Evolutionary conservation across 2,888 invertebrate species (phyloP).

Genomic region (Arge pagana): DNA sequence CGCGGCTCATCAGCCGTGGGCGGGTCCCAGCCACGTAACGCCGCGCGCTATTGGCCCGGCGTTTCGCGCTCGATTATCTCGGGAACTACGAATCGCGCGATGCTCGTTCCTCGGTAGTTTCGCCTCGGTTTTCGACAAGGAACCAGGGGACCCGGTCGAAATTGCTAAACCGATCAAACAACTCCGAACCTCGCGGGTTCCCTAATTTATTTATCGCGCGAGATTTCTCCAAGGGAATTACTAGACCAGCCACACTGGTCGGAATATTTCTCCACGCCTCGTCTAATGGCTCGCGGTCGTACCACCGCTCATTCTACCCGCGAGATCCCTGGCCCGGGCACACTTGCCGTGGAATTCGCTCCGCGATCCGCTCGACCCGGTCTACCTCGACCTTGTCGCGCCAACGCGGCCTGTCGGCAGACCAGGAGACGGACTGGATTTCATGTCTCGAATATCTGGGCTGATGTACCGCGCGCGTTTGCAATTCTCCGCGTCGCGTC

Average conservation of each 20-base stretch:
- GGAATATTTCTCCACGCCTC: no score
- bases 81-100: background rate
- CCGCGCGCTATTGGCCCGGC: background rate
- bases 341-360: constrained; percentile 13
- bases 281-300: no score
- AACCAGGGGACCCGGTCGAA: background rate
- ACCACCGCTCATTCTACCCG: no score
- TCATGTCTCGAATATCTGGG: constrained; percentile 20
- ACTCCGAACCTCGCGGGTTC: no score
- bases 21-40: constrained; percentile 2
- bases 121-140: background rate
- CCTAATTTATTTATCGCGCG: background rate
- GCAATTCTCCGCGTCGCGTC: constrained; percentile 16
- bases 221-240: no score
- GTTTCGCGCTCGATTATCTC: constrained; percentile 6
- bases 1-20: constrained; percentile 2
- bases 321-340: no score
- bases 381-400: no score
- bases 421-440: constrained; percentile 1
- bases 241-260: no score
- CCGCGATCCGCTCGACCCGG: constrained; percentile 11
- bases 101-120: background rate
- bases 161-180: no score
- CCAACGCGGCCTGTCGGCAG: no score
- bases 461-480: constrained; percentile 19